Evolutionary conservation across 2,113 vertebrate species (phyloP), one percentile per base, ranked within the genome.

Genomic region (Ammospiza nelsoni): DNA sequence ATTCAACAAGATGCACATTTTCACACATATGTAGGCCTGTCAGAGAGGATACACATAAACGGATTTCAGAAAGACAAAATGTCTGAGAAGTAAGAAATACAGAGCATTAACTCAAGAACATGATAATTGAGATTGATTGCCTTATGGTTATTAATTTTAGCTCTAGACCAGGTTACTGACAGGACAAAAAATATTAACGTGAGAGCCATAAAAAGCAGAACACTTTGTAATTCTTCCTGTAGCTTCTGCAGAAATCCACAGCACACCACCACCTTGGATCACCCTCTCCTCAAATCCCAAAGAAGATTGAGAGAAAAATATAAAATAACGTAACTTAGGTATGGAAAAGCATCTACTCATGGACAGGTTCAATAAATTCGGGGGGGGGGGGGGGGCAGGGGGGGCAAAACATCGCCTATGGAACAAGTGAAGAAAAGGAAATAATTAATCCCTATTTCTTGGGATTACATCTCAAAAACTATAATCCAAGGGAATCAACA

Each of bases 301-400:
- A 59, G 51, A 33, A 16, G 4, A 67, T 0, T 55, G 52, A 63
- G 17, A 67, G 44, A 84, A 81, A 27, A 90, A 54, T 20, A 77
- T 4, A 4, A 68, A 93, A 65, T n/a, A 33, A 44, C 44, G 5
- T 12, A 62, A 62, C 15, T 46, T 1, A 87, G n/a, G 5, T 22
- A 74, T 16, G 25, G 35, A 87, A 89, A 71, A 94, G 31, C 15
- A 77, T 15, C 24, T 31, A 57, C 15, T 71, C 5, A 25, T 22
- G 5, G 24, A 11, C 24, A 71, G 28, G 22, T 62, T 67, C 43
- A 41, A 69, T 15, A 71, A 57, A 54, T 58, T 13, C 57, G 10
- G 8, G 6, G 14, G 4, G 6, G 15, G 3, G 5, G 10, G 4
- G 6, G 11, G 7, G 35, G 35, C 35, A 35, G 35, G 8, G 15